Conservation (phyloP, 2,797 vertebrate genomes). For the Glossophaga mutica region DNA sequence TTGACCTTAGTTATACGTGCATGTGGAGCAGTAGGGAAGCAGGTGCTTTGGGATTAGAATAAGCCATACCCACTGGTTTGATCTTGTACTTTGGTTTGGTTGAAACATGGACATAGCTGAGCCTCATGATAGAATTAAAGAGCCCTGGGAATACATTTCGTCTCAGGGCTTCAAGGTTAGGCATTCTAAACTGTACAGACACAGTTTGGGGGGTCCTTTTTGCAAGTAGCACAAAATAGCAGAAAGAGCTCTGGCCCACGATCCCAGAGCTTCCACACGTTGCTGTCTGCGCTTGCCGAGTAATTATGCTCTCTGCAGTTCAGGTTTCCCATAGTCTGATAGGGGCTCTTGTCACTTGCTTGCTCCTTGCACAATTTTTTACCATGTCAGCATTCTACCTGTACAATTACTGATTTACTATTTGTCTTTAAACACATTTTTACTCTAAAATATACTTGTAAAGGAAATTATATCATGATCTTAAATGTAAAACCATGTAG, state of each 20-base stretch:
- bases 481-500: not conserved
- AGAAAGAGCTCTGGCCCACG: not conserved
- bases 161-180: not conserved
- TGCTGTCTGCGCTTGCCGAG: not conserved
- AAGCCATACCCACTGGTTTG: not conserved
- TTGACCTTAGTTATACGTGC: not conserved
- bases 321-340: not conserved
- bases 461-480: not conserved
- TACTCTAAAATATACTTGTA: not conserved
- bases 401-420: not conserved
- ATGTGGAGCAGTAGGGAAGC: not conserved
- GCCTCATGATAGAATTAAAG: not conserved
- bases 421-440: conserved; percentile 25
- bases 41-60: not conserved
- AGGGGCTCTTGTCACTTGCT: not conserved
- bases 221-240: not conserved
- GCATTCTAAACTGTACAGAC: not conserved
- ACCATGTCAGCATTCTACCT: not conserved
- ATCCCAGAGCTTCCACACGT: not conserved
- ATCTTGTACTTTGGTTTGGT: not conserved
- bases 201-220: not conserved
- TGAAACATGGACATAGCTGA: not conserved
- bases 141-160: not conserved
- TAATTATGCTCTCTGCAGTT: not conserved
- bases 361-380: not conserved